Base-by-base conservation (phyloP, 2,113 vertebrate genomes). In the Gallinago media region DNA sequence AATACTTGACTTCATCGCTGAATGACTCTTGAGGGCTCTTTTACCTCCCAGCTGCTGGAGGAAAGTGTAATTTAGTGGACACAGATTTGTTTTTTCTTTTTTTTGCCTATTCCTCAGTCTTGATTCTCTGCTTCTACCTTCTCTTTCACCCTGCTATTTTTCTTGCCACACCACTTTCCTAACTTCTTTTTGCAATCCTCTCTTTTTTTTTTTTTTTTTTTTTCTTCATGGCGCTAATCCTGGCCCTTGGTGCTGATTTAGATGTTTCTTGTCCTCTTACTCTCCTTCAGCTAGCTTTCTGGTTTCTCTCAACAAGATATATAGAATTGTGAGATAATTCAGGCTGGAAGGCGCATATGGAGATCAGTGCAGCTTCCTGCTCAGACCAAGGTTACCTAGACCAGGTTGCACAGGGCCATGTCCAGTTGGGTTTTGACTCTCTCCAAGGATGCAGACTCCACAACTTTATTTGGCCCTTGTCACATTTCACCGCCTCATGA, bases 381-480 rank as follows among this genome's bases (percentile, higher is more conserved):
- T 94, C 14, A 49, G 49, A 81, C 15, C 42, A 89, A 42, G 3
- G 7, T 77, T 9, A 3, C 15, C 22, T 73, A 17, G 71, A 73
- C 3, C 16, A 44, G 34, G 7, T 61, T 93, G 15, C 17, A 5
- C 7, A 22, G 29, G 29, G 8, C 15, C 4, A 5, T 0, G 1
- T n/a, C 15, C 29, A 17, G 2, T 3, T 75, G 18, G 2, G 4
- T 67, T 91, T 91, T 81, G 29, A 72, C 0, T 70, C 49, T 67
- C 10, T 81, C 11, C 23, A 59, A 29, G 36, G 7, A 55, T 75
- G 26, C 50, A 67, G 42, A 74, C 26, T 73, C 26, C 21, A 56
- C 34, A 76, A 31, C 8, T 65, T 85, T 23, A 4, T 20, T 46
- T 4, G n/a, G n/a, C 23, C 4, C 9, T 8, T 62, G 12, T n/a